Conservation (phyloP, 2,113 vertebrate genomes). For the Alouatta palliata region DNA sequence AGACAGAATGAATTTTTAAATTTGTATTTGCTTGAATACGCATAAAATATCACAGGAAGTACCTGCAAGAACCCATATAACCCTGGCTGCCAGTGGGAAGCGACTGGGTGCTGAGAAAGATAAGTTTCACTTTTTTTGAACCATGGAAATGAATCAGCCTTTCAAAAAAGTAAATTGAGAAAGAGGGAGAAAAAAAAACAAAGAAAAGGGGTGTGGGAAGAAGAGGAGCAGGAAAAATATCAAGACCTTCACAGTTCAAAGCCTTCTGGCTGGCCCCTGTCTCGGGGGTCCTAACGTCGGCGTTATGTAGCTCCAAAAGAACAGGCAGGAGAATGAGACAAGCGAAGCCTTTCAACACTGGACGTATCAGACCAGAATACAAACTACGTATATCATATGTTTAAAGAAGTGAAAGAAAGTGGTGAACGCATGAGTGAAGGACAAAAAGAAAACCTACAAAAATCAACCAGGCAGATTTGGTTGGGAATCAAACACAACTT, state of each 20-base stretch:
- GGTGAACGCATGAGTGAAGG: not conserved
- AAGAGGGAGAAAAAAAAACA: too few species aligned
- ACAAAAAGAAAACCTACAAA: not conserved
- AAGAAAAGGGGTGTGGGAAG: not conserved
- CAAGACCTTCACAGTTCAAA: not conserved
- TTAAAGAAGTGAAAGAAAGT: not conserved
- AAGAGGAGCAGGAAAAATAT: not conserved
- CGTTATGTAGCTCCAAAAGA: fast-evolving
- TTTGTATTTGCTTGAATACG: conserved; percentile 45
- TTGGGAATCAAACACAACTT: conserved; percentile 37
- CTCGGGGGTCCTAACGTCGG: not conserved
- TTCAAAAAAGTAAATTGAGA: conserved; percentile 43
- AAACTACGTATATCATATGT: not conserved
- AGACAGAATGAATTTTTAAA: conserved; percentile 55
- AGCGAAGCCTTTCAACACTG: not conserved
- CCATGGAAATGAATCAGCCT: conserved; percentile 31
- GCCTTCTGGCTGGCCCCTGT: not conserved
- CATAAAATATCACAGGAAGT: conserved; percentile 24
- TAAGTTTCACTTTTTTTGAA: not conserved
- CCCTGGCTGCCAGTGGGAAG: not conserved
- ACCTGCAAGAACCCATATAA: not conserved
- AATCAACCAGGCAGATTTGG: not conserved
- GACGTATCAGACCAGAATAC: not conserved
- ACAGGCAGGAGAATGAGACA: not conserved
- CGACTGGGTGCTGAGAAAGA: not conserved